These are phyloP conservation scores for Lasioglossum morio DNA, from an alignment of 2,888 invertebrate genomes.

Conservation along the genomic window DNA sequence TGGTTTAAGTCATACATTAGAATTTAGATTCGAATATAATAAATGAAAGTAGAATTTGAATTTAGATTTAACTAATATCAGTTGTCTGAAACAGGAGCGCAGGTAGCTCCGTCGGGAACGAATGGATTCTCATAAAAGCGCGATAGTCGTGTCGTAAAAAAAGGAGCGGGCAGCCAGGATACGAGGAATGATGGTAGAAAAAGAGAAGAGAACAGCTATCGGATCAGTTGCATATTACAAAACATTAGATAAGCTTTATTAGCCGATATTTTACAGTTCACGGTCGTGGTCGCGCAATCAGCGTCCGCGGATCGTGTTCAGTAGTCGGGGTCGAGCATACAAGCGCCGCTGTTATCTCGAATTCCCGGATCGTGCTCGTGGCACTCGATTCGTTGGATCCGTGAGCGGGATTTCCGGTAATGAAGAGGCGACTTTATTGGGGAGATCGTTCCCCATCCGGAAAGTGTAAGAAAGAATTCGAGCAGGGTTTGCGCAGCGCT, in stretches of 20 bases:
- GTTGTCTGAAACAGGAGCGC: background rate
- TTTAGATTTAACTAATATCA: background rate
- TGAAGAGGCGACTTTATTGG: background rate
- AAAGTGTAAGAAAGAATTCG: background rate
- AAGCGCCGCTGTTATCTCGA: constrained; percentile 23
- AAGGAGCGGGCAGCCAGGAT: too few species aligned
- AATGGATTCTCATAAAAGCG: background rate
- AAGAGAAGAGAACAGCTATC: background rate
- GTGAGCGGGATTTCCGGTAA: background rate
- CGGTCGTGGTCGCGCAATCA: constrained; percentile 50
- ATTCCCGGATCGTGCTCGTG: constrained; percentile 1
- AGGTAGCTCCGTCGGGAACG: background rate
- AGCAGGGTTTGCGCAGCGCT: background rate
- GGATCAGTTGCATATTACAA: constrained; percentile 60
- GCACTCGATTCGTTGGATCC: background rate
- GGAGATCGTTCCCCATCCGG: background rate
- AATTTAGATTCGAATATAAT: too few species aligned
- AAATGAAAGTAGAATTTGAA: too few species aligned
- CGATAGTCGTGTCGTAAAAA: background rate
- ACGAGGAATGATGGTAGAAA: background rate
- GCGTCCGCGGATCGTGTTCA: constrained; percentile 33
- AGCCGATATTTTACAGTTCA: constrained; percentile 71
- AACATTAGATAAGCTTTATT: constrained; percentile 73
- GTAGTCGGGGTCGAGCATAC: constrained; percentile 21
- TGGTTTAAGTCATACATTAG: too few species aligned